Percentiles rank a stretch among this genome's conserved stretches.
Evolutionary conservation across 2,113 vertebrate genomes (phyloP).

Genomic region (Coryphaenoides rupestris): DNA sequence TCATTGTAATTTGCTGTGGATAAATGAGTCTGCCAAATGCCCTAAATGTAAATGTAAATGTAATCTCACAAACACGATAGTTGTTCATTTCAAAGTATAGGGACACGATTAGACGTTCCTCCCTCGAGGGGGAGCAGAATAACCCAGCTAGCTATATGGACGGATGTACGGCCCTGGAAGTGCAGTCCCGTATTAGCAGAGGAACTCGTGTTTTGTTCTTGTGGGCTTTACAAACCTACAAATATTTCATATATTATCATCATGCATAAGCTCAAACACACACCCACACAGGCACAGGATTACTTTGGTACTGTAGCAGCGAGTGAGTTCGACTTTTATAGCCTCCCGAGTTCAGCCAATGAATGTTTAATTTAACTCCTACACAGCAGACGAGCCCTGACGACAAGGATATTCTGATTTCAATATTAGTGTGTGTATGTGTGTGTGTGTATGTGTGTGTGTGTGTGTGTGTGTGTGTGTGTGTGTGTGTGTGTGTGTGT

Average conservation of each 20-base stretch:
- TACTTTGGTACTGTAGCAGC: neutral
- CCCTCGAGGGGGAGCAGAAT: no score
- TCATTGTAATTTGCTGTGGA: no score
- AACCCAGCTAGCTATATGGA: no score
- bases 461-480: neutral
- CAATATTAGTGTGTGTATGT: no score
- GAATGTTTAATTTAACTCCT: constrained; percentile 3
- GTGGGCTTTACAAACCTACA: neutral
- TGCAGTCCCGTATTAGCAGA: constrained; percentile 10
- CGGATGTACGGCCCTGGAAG: constrained; percentile 27
- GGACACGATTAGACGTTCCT: no score
- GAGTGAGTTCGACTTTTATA: constrained; percentile 36
- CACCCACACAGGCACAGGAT: constrained; percentile 4
- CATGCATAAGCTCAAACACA: neutral
- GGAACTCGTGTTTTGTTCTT: no score
- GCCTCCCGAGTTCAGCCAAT: constrained; percentile 8
- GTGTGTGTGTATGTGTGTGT: neutral
- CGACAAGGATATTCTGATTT: neutral
- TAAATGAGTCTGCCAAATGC: no score
- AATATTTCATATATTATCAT: neutral
- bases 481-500: constrained; percentile 7
- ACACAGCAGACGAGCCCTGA: neutral
- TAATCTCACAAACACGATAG: no score
- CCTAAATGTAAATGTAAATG: no score
- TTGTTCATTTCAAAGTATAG: no score